Evolutionary conservation across 2,888 invertebrate genomes (phyloP).

Genomic region (Tryphoninae sp.): DNA sequence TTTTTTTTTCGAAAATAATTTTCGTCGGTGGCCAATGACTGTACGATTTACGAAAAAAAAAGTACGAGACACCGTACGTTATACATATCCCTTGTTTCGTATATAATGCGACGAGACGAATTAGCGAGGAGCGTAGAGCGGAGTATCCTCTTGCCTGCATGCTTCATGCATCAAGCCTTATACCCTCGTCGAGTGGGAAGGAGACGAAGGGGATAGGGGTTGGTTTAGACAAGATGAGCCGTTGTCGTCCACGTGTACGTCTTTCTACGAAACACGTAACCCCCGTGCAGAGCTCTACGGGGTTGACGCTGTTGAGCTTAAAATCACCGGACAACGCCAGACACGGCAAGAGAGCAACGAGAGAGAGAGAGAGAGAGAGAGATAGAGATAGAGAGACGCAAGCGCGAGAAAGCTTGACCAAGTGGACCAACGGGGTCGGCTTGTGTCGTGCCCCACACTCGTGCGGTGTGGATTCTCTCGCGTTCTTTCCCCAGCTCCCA

Average conservation of each 20-base stretch:
- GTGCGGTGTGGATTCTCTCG: background rate
- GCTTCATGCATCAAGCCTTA: conserved; percentile 62
- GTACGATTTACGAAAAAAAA: background rate
- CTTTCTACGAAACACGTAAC: conserved; percentile 44
- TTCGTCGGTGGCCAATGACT: conserved; percentile 24
- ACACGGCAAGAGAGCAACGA: background rate
- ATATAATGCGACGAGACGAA: conserved; percentile 62
- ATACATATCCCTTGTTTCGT: conserved; percentile 59
- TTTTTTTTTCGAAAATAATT: background rate
- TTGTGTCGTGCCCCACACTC: background rate
- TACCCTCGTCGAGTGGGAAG: conserved; percentile 38
- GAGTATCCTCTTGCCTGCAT: conserved; percentile 62
- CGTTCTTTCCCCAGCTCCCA: background rate
- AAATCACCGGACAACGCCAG: conserved; percentile 46
- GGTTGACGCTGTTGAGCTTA: conserved; percentile 24
- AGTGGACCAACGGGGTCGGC: background rate
- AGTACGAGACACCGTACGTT: background rate
- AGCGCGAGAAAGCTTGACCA: conserved; percentile 8
- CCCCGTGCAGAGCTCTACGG: background rate
- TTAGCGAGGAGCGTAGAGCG: conserved; percentile 68
- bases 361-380: no score
- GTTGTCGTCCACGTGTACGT: conserved; percentile 42
- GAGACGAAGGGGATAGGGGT: background rate
- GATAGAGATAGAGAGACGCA: no score
- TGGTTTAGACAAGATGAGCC: conserved; percentile 34